Base-by-base conservation (phyloP, 2,888 invertebrate species). In the Epicampocera succincta region DNA sequence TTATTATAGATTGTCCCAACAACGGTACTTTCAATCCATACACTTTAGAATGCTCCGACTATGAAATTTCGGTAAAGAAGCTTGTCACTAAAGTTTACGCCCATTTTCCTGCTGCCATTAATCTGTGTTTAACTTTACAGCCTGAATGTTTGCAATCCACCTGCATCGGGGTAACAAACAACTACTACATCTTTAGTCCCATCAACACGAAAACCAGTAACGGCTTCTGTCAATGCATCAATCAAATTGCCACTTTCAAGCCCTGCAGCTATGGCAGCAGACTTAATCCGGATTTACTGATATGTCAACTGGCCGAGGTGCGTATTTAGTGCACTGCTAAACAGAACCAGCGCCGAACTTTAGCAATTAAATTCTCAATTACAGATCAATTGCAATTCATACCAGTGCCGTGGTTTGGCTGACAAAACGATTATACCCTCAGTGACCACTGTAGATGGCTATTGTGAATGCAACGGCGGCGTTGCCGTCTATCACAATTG, bases 1-100 rank as follows among this genome's bases (percentile, higher is more conserved):
- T 85, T 0, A 48, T 86, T 9, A 85, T 89, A 2, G 54, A 84
- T 2, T 89, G 89, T 3, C 89, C 89, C 12, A 85, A 86, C 19
- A 86, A 87, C 33, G 86, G 85, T 8, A 86, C 84, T 0, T 89
- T 87, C 33, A 81, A 86, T 80, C 58, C 56, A 1, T 8, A 17
- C 0, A 74, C 50, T 1, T 40, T 38, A 13, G 9, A 58, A 17
- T 84, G 84, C 44, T 52, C 78, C 1, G 40, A 78, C 12, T n/a
- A 66, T 46, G 54, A 48, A 17, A 66, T 71, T 5, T 82, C 81
- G 76, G 81, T 81, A 77, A 72, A 75, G 33, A 33, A 33, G 8
- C 8, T 33, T 80, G 19, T 3, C n/a, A 13, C 2, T 9, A 58
- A 40, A 42, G 15, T 19, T 40, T 58, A 13, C 5, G 3, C 3